Evolutionary conservation across 2,113 vertebrate genomes (phyloP).

Genomic region (Rafetus swinhoei): DNA sequence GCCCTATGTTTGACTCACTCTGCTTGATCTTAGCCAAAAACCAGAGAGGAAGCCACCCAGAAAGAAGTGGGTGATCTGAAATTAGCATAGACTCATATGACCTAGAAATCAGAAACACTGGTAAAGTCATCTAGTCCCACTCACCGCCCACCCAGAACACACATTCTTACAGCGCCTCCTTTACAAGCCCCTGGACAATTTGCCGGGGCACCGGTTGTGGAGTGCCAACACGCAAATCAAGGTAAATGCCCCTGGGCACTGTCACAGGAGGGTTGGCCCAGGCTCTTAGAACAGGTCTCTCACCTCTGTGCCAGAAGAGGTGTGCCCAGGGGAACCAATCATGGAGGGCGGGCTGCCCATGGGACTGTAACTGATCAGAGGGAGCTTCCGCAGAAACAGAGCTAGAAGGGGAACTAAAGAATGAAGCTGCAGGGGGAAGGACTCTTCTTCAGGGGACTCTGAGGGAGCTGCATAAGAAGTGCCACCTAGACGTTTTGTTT

Average conservation of each 20-base stretch:
- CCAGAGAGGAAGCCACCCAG: not conserved
- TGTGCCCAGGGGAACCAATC: not conserved
- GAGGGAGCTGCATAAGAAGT: not conserved
- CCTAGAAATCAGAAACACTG: not conserved
- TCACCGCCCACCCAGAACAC: not conserved
- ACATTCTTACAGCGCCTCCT: not conserved
- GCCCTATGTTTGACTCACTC: fast-evolving
- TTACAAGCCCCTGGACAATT: not conserved
- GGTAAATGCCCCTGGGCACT: not conserved
- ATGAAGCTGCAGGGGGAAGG: not conserved
- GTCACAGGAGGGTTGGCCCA: not conserved
- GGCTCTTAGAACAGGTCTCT: not conserved
- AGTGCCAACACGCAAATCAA: not conserved
- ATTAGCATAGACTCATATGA: not conserved
- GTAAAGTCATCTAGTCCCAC: not conserved
- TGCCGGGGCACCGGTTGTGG: not conserved
- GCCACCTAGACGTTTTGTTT: not conserved
- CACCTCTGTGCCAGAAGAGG: not conserved
- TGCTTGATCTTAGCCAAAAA: not conserved
- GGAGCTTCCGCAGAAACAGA: not conserved
- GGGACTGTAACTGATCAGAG: not conserved
- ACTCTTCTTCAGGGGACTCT: not conserved
- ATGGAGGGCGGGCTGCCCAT: not conserved
- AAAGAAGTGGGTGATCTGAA: not conserved
- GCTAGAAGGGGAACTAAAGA: not conserved